Percentiles rank a stretch among this genome's conserved stretches.
These are phyloP conservation scores for Leptopilina clavipes DNA, from an alignment of 1,140 invertebrate genomes.

Conservation along the genomic window DNA sequence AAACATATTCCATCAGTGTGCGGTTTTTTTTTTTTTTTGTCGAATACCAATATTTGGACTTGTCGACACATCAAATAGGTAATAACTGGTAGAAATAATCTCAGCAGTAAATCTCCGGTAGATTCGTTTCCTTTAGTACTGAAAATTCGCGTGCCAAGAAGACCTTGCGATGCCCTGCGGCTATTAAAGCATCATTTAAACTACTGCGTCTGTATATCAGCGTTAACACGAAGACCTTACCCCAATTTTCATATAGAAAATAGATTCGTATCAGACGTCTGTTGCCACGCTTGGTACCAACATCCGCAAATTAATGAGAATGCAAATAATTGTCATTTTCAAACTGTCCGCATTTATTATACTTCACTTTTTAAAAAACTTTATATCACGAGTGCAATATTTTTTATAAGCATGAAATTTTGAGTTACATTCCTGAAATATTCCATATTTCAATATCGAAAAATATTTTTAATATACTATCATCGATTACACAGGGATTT, in stretches of 20 bases:
- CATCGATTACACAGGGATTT: too few relatives aligned
- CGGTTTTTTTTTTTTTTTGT: neutral
- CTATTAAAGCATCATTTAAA: conserved; percentile 53
- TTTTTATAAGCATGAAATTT: too few relatives aligned
- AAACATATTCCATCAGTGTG: neutral
- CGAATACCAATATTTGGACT: neutral
- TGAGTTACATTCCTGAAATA: too few relatives aligned
- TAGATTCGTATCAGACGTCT: conserved; percentile 6
- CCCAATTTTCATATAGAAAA: conserved; percentile 29
- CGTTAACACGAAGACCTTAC: conserved; percentile 39
- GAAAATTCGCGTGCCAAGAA: conserved; percentile 55
- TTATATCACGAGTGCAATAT: too few relatives aligned
- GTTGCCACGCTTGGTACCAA: neutral
- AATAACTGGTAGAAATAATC: conserved; percentile 50
- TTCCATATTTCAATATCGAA: too few relatives aligned
- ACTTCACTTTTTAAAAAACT: too few relatives aligned
- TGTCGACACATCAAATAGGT: conserved; percentile 42
- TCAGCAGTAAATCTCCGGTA: conserved; percentile 49
- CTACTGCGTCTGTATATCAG: conserved; percentile 32
- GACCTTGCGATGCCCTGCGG: conserved; percentile 53
- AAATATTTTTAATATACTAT: too few relatives aligned
- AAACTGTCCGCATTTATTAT: neutral
- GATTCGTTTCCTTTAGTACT: conserved; percentile 47
- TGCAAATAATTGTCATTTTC: neutral
- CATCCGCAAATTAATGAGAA: neutral